Base-by-base conservation (phyloP, 1,140 invertebrate species). In the Bombus pyrosoma region DNA sequence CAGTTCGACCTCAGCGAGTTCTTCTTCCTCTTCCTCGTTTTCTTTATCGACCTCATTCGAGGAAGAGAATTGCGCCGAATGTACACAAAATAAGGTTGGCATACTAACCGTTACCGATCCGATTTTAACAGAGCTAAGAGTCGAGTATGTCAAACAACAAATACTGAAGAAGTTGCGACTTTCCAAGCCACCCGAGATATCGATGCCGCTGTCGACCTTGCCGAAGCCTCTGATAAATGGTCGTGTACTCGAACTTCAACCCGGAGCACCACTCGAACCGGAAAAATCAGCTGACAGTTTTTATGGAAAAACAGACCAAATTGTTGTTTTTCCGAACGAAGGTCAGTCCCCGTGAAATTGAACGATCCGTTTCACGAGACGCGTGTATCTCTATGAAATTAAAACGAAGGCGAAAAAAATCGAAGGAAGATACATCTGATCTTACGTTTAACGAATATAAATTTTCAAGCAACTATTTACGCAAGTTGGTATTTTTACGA, bases 121-220 rank as follows among this genome's bases (percentile, higher is more conserved):
- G 25, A 87, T 94, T 59, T 87, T 97, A 18, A 96, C 96, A 0
- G 95, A 95, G n/a, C 89, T 96, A 32, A 94, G 97, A 77, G 96
- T 98, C 64, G 97, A 98, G 92, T 97, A 97, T 85, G 97, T 98
- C 18, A 98, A 98, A 92, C 96, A 97, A 88, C 97, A 98, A 93
- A 98, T 98, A 32, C 92, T 98, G 75, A 97, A 96, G 93, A 98
- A 98, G 92, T 92, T 98, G 69, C 94, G 97, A 81, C 92, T 98
- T 3, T 97, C 96, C 69, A 97, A 97, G 91, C 97, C 97, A 85
- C 97, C 97, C 13, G 96, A 96, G 69, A 96, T 96, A 4, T 96
- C 96, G 13, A 90, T 95, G 34, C 93, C 96, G 8, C 92, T 96
- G 3, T 96, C 96, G 86, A 96, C 96, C 39, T 93, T 97, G 87